Conservation (phyloP, 2,888 invertebrate genomes). For the Antheraea yamamai region DNA sequence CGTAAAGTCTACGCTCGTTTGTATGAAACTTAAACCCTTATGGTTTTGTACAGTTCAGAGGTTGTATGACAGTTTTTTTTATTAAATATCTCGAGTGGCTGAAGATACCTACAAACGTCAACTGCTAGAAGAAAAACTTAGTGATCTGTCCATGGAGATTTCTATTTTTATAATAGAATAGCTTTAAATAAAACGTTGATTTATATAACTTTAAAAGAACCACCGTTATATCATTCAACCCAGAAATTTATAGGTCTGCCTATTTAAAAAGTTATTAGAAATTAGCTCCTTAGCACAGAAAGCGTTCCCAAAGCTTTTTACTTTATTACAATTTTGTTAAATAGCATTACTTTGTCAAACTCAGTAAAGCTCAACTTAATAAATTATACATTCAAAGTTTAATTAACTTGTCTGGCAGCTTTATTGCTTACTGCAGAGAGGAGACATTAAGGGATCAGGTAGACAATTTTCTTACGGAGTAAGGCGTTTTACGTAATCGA, state of each 20-base stretch:
- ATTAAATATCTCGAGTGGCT: too few relatives aligned
- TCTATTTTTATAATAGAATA: too few relatives aligned
- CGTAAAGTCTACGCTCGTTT: too few relatives aligned
- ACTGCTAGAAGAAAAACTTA: too few relatives aligned
- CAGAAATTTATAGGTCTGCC: not conserved
- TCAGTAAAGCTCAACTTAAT: conserved; percentile 7
- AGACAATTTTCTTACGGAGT: conserved; percentile 3
- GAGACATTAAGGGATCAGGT: conserved; percentile 11
- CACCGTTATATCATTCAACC: too few relatives aligned
- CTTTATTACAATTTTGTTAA: conserved; percentile 11
- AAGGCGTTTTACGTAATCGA: not conserved
- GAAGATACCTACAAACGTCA: too few relatives aligned
- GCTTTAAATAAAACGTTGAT: too few relatives aligned
- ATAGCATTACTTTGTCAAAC: conserved; percentile 13
- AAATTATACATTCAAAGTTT: conserved; percentile 15
- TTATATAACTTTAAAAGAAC: too few relatives aligned
- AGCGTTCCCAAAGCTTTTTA: not conserved
- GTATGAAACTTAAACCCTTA: too few relatives aligned
- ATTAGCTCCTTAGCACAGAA: not conserved
- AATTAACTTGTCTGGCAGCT: conserved; percentile 12
- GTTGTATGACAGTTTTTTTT: too few relatives aligned
- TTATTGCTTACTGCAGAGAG: conserved; percentile 12
- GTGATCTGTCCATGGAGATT: too few relatives aligned
- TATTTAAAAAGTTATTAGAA: not conserved
- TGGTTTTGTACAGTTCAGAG: too few relatives aligned